phyloP scores from a whole-genome alignment of 2,888 invertebrate genomes.

The Lomographa bimaculata region DNA sequence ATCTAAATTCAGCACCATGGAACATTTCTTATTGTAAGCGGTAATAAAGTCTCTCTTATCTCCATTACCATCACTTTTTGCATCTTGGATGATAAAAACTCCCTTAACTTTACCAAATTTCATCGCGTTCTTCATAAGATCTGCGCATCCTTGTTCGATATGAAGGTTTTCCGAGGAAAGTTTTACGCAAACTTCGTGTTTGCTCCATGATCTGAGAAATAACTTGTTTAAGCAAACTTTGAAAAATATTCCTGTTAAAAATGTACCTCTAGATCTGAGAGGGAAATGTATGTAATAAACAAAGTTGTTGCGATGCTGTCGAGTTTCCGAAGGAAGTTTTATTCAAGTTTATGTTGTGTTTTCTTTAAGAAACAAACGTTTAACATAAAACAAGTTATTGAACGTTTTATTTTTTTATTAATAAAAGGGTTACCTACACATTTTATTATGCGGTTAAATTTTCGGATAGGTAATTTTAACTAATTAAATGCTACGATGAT shows the following conservation, averaged over 20 bases:
- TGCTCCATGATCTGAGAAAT: conserved; percentile 43
- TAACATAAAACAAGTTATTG: no score
- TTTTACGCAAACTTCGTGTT: conserved; percentile 43
- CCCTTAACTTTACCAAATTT: conserved; percentile 52
- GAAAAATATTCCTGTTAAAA: conserved; percentile 23
- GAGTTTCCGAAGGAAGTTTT: conserved; percentile 5
- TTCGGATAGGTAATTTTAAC: no score
- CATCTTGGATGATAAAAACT: conserved; percentile 46
- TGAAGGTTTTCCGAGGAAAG: conserved; percentile 48
- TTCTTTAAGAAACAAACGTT: no score
- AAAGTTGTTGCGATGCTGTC: conserved; percentile 12
- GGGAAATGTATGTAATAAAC: conserved; percentile 14
- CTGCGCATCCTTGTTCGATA: conserved; percentile 43
- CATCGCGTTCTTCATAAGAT: conserved; percentile 44
- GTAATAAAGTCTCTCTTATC: conserved; percentile 23
- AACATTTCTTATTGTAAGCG: conserved; percentile 39
- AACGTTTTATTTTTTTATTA: no score
- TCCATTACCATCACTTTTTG: conserved; percentile 19
- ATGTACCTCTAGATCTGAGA: conserved; percentile 17
- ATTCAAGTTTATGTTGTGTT: no score
- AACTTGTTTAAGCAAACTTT: conserved; percentile 24
- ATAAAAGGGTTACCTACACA: no score
- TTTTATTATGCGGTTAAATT: no score
- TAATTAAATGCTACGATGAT: no score
- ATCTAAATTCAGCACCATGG: conserved; percentile 51